A percentile compares a stretch with the other conserved stretches of the same genome.
Evolutionary conservation across 2,113 vertebrate genomes (phyloP).

Genomic region (Toxostoma redivivum): DNA sequence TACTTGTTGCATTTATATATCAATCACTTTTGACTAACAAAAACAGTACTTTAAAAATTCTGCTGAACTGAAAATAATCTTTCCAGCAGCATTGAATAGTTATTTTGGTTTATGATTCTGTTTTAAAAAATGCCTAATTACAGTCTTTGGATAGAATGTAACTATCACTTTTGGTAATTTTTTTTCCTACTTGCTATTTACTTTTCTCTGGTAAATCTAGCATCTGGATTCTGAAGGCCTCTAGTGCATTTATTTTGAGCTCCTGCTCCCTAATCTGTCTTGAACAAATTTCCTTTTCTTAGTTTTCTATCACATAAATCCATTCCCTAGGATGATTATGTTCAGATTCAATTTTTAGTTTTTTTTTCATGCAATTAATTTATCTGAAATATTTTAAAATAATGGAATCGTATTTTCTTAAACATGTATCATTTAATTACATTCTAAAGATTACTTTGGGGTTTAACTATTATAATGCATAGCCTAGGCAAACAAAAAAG

Average conservation of each 20-base stretch:
- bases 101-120: neutral
- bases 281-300: neutral
- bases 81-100: neutral
- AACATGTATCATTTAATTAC: neutral
- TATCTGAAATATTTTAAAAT: neutral
- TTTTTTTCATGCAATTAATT: neutral
- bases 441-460: neutral
- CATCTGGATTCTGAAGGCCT: neutral
- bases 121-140: neutral
- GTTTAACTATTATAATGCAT: neutral
- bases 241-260: neutral
- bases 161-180: neutral
- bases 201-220: neutral
- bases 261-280: neutral
- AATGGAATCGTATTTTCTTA: neutral
- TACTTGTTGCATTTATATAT: neutral
- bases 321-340: neutral
- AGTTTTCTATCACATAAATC: neutral
- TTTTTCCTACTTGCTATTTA: neutral
- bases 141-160: neutral
- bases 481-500: neutral
- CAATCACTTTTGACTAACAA: neutral
- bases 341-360: neutral
- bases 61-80: neutral
- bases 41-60: neutral